Evolutionary conservation across 37 sponge, comb jelly and placozoan species (phyloP).

Genomic region (Oscarella lobularis): DNA sequence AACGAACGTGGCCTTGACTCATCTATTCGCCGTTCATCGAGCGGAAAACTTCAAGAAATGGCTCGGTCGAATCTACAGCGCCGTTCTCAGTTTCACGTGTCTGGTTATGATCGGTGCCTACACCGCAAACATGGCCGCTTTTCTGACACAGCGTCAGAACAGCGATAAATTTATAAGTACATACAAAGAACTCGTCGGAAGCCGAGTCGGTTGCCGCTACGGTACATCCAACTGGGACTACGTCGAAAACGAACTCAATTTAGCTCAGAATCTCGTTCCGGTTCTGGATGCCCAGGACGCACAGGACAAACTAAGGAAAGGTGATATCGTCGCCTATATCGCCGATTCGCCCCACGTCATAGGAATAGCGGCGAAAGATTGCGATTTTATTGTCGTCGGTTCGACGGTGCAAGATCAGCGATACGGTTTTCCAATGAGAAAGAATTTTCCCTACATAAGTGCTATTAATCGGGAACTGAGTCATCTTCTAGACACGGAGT

Average conservation of each 20-base stretch:
- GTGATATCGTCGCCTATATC: background rate
- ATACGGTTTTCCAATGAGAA: background rate
- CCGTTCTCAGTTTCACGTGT: background rate
- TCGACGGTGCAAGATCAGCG: background rate
- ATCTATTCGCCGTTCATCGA: background rate
- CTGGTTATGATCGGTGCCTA: background rate
- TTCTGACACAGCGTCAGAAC: background rate
- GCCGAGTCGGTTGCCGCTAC: background rate
- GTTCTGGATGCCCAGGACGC: background rate
- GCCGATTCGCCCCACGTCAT: background rate
- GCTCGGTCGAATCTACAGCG: background rate
- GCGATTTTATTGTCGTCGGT: background rate
- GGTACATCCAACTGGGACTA: background rate
- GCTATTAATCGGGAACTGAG: background rate
- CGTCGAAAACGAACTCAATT: background rate
- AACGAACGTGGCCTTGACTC: background rate
- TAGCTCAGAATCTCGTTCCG: background rate
- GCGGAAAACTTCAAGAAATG: background rate
- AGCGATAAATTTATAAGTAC: background rate
- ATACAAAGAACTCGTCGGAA: background rate
- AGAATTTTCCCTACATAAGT: background rate
- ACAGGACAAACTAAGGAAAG: background rate
- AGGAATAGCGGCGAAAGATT: background rate
- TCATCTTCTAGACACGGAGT: background rate
- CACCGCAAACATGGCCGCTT: constrained; percentile 7